Evolutionary conservation across 2,113 vertebrate species (phyloP).

Genomic region (Diadophis punctatus): DNA sequence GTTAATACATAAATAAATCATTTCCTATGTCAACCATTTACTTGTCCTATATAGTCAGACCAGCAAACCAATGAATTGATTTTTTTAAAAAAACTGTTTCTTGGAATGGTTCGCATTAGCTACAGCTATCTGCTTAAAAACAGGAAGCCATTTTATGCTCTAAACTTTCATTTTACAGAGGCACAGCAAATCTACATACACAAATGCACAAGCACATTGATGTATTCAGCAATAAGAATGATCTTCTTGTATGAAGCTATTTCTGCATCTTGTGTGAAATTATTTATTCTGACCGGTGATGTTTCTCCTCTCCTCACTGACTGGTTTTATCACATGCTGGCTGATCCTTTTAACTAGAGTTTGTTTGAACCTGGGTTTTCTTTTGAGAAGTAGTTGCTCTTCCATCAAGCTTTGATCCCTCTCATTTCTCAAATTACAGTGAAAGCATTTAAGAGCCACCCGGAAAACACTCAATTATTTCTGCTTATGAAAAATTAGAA

Average conservation of each 20-base stretch:
- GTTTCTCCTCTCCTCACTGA: neutral
- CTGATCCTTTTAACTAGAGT: neutral
- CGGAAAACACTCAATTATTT: neutral
- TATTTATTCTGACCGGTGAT: neutral
- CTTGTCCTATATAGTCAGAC: neutral
- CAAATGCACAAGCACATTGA: neutral
- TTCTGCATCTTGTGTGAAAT: neutral
- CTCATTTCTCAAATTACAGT: neutral
- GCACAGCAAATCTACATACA: neutral
- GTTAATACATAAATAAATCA: neutral
- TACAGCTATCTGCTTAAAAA: neutral
- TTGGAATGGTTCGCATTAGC: neutral
- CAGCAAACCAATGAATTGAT: neutral
- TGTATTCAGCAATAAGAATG: neutral
- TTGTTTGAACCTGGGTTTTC: neutral
- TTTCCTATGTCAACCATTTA: neutral
- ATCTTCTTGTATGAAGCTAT: neutral
- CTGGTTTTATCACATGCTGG: neutral
- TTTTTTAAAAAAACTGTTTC: neutral
- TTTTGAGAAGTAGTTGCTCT: neutral
- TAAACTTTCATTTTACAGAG: neutral
- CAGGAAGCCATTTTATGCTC: neutral
- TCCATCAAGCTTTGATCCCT: neutral
- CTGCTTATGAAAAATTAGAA: neutral
- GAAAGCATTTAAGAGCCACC: neutral